Evolutionary conservation across 2,797 vertebrate species (phyloP), one percentile per base, ranked within the genome.

Genomic region (Amblyopsis hoosieri): DNA sequence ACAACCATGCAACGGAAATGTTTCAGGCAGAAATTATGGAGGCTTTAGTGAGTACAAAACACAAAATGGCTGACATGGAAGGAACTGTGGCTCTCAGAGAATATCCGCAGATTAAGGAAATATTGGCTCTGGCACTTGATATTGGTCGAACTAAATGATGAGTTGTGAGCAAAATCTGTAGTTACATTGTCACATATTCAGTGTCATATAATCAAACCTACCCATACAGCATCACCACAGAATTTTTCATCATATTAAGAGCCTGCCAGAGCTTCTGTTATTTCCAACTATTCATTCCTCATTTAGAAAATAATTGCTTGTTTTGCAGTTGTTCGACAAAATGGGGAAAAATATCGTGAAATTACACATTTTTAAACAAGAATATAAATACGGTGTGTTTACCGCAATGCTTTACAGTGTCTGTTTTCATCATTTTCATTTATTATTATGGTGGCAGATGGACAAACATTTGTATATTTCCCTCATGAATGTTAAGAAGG

Each of bases 11-110:
- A 77, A 63, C 71, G 57, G 60, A 85, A 85, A 87, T 84, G 83
- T 83, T 84, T 84, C 79, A 87, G 87, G 89, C 86, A 87, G 73
- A 72, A 83, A 90, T 91, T 82, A 88, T 82, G 55, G 80, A 80
- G 82, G 74, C 79, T 80, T 87, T 80, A 57, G 60, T 49, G 54
- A 64, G 56, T 70, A 12, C 46, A 45, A 66, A 52, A 78, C 76
- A 78, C 75, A 13, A 81, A 82, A 75, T 61, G 57, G 62, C 71
- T 66, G 70, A 48, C n/a, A 66, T 71, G 62, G 67, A 66, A 78
- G 80, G 68, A 73, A 77, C 49, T 31, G 0, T 0, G 54, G 70
- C 78, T 84, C 76, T 81, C 66, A 45, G 64, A 66, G 76, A 80
- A 85, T 64, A 74, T 57, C 55, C 57, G 67, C 67, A 66, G 61